Evolutionary conservation across 2,888 invertebrate species (phyloP).

Genomic region (Pandemis cinnamomeana): DNA sequence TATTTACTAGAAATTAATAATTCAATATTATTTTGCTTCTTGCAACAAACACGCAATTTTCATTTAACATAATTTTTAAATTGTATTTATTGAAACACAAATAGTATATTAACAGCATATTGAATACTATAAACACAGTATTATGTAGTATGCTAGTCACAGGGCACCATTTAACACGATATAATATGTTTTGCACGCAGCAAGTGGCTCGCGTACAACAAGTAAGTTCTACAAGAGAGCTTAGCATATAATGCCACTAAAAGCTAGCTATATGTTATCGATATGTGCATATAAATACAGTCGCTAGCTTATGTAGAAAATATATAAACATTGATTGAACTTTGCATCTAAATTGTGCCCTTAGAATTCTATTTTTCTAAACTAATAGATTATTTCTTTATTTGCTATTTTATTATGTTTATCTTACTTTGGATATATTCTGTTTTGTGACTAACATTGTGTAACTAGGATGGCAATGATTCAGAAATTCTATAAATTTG

Average conservation of each 20-base stretch:
- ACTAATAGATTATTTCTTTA: not conserved
- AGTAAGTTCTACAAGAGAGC: conserved; percentile 78
- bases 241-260: conserved; percentile 39
- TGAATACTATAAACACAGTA: not conserved
- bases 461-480: conserved; percentile 1
- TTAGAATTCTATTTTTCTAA: not conserved
- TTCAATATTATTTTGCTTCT: conserved; percentile 15
- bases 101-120: conserved; percentile 8
- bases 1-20: too few relatives aligned
- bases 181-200: conserved; percentile 72
- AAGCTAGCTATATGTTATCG: conserved; percentile 27
- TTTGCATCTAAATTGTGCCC: conserved; percentile 11
- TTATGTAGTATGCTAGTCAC: not conserved
- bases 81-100: not conserved
- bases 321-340: not conserved
- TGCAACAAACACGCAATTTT: conserved; percentile 21
- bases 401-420: not conserved
- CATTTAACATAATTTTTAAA: not conserved
- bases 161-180: conserved; percentile 51
- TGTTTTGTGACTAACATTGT: conserved; percentile 4
- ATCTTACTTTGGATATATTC: not conserved
- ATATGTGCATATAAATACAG: not conserved
- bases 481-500: not conserved
- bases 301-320: not conserved
- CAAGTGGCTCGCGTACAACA: conserved; percentile 84